Evolutionary conservation across 2,113 vertebrate genomes (phyloP), one percentile per base, ranked within the genome.

Genomic region (Oenanthe melanoleuca): DNA sequence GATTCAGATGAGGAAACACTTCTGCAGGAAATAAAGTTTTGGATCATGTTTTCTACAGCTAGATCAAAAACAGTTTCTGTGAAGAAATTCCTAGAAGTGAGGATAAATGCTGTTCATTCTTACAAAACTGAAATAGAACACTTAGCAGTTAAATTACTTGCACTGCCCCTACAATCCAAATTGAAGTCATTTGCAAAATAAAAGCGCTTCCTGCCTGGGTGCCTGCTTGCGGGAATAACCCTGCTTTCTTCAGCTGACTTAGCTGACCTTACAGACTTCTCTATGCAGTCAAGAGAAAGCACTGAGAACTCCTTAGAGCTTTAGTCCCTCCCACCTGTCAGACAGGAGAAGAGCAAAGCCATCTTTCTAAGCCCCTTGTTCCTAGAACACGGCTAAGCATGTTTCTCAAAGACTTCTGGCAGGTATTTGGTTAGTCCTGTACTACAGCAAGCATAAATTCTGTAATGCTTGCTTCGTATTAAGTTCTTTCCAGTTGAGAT

Each of bases 71-170:
- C 2, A 38, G 33, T 55, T 56, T 52, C 52, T 80, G 14, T 57
- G 25, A 56, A 60, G 61, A 56, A 80, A 42, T 52, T 80, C 42
- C 40, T 40, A n/a, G 25, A 80, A 49, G 45, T 12, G 17, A 70
- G 47, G 29, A 61, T 38, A 83, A 78, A 79, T 17, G 20, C 69
- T 29, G 23, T 12, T 64, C 5, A 8, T 28, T 59, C 47, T 55
- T 19, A 71, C 1, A 2, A 45, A 52, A 53, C 1, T 22, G 0
- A 1, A 16, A 47, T 9, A 61, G 47, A 61, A 52, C 12, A 26
- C 52, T 37, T 13, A 72, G 55, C 42, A 59, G 37, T 63, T 83
- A 9, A 25, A 26, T 34, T 23, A 63, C 53, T 45, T 77, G 69
- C 73, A 50, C 17, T 64, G 60, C 45, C 55, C 34, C 57, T 50